These are phyloP conservation scores for Stramonita haemastoma DNA, from an alignment of 2,888 invertebrate genomes.

Conservation along the genomic window DNA sequence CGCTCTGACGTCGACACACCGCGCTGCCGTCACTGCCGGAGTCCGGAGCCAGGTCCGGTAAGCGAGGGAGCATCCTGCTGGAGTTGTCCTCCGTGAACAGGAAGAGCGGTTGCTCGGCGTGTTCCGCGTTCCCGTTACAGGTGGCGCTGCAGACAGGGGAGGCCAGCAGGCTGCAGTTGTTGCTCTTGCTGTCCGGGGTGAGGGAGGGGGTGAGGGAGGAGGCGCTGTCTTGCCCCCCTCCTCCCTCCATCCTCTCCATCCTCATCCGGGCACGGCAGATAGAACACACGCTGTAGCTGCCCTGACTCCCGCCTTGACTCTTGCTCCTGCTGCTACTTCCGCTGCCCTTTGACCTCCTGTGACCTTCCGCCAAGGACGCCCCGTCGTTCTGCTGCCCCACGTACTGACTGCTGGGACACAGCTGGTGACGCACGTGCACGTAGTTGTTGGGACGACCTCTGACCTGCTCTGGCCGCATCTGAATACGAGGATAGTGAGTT, in stretches of 20 bases:
- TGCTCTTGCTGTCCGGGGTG: not conserved
- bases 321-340: slow-evolving; percentile 9
- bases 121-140: not conserved
- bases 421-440: slow-evolving; percentile 52
- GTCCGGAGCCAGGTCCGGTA: slow-evolving; percentile 30
- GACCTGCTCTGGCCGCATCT: not conserved
- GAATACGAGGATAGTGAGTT: slow-evolving; percentile 34
- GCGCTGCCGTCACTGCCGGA: not conserved
- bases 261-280: slow-evolving; percentile 5
- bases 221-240: not conserved
- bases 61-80: slow-evolving; percentile 33
- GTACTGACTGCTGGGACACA: slow-evolving; percentile 52
- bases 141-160: not conserved
- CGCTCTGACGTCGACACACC: slow-evolving; percentile 24
- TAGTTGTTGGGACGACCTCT: slow-evolving; percentile 45
- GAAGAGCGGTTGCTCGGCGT: not conserved
- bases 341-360: not conserved
- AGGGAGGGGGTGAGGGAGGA: slow-evolving; percentile 9
- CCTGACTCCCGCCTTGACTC: slow-evolving; percentile 4
- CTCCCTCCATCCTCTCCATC: slow-evolving; percentile 13
- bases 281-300: slow-evolving; percentile 38
- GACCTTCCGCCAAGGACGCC: slow-evolving; percentile 36
- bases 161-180: not conserved
- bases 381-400: slow-evolving; percentile 45
- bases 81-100: slow-evolving; percentile 22